Conservation (phyloP, 2,888 invertebrate species). For the Bombylius major region DNA sequence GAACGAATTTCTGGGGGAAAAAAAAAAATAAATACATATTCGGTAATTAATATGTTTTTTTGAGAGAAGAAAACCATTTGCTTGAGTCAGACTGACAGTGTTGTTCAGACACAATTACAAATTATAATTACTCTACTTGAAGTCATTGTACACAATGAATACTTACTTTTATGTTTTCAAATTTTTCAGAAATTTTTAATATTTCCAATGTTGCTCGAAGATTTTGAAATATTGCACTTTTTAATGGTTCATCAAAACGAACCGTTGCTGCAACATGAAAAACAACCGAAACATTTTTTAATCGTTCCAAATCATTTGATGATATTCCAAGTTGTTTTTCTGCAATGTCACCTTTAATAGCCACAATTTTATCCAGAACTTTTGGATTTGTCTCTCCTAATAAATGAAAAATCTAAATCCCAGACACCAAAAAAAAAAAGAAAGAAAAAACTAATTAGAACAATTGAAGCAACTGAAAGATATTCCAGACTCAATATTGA, state of each 20-base stretch:
- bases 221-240: background rate
- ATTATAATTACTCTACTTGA: too few relatives aligned
- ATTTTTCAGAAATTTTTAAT: background rate
- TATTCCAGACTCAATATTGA: too few relatives aligned
- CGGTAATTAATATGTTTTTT: too few relatives aligned
- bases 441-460: too few relatives aligned
- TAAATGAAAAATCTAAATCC: background rate
- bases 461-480: too few relatives aligned
- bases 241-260: background rate
- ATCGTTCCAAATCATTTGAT: background rate
- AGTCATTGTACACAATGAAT: too few relatives aligned
- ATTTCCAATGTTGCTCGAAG: background rate
- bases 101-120: too few relatives aligned
- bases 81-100: too few relatives aligned
- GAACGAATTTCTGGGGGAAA: constrained; percentile 49
- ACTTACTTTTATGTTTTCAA: background rate
- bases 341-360: background rate
- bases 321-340: background rate
- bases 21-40: background rate
- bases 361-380: background rate
- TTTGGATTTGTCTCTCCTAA: background rate
- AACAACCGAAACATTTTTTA: background rate
- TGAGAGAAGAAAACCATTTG: too few relatives aligned
- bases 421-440: too few relatives aligned
- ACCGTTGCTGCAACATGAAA: background rate